Conservation (phyloP, 2,113 vertebrate genomes). For the Lasiurus borealis region DNA sequence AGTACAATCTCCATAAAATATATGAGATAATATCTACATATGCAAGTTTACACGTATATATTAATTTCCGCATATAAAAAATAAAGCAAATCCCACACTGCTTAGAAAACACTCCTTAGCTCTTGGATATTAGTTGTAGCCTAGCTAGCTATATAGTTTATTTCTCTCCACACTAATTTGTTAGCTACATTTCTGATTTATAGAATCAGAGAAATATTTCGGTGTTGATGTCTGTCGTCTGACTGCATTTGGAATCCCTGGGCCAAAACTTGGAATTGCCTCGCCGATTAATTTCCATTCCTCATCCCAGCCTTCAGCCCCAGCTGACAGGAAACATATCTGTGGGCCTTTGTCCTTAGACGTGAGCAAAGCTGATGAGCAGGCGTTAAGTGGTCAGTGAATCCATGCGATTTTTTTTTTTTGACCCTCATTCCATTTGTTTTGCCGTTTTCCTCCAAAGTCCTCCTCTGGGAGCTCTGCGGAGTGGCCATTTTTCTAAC, state of each 20-base stretch:
- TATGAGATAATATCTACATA: background rate
- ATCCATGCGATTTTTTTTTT: slow-evolving; percentile 75
- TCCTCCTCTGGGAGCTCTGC: slow-evolving; percentile 72
- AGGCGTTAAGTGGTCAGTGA: slow-evolving; percentile 73
- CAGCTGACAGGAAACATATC: background rate
- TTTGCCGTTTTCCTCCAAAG: slow-evolving; percentile 79
- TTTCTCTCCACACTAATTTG: slow-evolving; percentile 48
- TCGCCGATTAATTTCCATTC: slow-evolving; percentile 71
- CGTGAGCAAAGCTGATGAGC: slow-evolving; percentile 77
- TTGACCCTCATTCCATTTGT: slow-evolving; percentile 52
- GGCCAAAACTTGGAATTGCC: slow-evolving; percentile 11
- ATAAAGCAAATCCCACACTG: background rate
- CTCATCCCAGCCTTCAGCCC: background rate
- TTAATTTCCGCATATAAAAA: background rate
- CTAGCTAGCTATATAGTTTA: slow-evolving; percentile 46
- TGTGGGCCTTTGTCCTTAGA: slow-evolving; percentile 76
- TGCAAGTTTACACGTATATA: background rate
- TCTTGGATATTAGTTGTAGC: slow-evolving; percentile 49
- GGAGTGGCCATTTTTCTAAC: background rate
- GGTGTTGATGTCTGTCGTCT: slow-evolving; percentile 32
- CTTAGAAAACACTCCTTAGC: background rate
- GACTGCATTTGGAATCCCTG: slow-evolving; percentile 66
- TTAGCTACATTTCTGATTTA: slow-evolving; percentile 71
- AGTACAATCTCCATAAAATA: background rate
- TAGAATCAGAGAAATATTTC: slow-evolving; percentile 13